phyloP scores from a whole-genome alignment of 1,140 invertebrate genomes.

The Temnothorax nylanderi region DNA sequence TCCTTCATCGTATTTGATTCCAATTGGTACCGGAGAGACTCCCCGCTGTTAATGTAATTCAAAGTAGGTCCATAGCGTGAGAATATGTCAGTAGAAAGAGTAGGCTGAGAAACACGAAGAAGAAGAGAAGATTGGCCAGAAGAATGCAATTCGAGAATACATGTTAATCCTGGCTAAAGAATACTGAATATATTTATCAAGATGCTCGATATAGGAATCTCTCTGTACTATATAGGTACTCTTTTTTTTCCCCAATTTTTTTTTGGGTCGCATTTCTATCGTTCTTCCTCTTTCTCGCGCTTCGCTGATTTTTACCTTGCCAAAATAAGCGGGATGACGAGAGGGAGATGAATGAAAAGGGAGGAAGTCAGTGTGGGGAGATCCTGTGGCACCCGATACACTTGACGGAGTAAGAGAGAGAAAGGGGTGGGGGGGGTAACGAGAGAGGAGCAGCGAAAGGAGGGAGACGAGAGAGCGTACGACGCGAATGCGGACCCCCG shows the following conservation, averaged over 20 bases:
- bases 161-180: background rate
- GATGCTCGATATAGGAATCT: background rate
- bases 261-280: background rate
- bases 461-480: constrained; percentile 44
- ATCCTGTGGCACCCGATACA: constrained; percentile 22
- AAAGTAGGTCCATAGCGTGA: constrained; percentile 79
- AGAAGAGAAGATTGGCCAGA: background rate
- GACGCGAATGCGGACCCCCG: constrained; percentile 74
- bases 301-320: constrained; percentile 54
- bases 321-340: constrained; percentile 63
- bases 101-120: constrained; percentile 10
- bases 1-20: constrained; percentile 68
- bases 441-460: constrained; percentile 44
- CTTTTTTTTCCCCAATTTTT: background rate
- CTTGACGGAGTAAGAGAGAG: constrained; percentile 49
- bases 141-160: background rate
- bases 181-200: background rate
- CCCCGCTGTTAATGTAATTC: constrained; percentile 72
- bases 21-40: background rate
- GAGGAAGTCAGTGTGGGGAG: constrained; percentile 66
- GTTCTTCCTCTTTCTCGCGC: background rate
- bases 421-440: constrained; percentile 49
- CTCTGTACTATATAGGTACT: background rate
- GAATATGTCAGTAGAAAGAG: constrained; percentile 12
- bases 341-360: constrained; percentile 68